These are phyloP conservation scores for Papilio machaon DNA, from an alignment of 1,140 invertebrate genomes.

Conservation along the genomic window DNA sequence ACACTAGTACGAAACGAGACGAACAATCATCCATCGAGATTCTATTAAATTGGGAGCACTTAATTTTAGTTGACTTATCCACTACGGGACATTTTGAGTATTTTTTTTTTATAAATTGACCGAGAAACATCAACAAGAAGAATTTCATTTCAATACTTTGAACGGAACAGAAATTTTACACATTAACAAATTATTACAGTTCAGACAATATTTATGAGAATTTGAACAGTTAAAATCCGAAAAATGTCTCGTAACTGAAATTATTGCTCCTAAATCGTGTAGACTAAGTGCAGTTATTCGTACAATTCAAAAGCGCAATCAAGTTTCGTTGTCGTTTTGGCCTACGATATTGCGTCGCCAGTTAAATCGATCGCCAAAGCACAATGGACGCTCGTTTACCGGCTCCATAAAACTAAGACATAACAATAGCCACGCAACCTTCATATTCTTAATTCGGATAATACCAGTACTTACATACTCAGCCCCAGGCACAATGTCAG, in stretches of 20 bases:
- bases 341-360: constrained; percentile 67
- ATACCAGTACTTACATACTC: constrained; percentile 50
- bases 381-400: constrained; percentile 73
- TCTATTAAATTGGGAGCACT: constrained; percentile 33
- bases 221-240: constrained; percentile 42
- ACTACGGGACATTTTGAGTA: neutral
- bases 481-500: constrained; percentile 51
- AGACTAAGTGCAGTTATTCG: constrained; percentile 57
- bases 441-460: constrained; percentile 57
- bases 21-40: constrained; percentile 27
- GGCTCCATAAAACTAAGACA: constrained; percentile 72
- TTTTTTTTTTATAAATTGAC: constrained; percentile 26
- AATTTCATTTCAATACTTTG: too few relatives aligned
- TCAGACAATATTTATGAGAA: neutral
- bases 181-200: too few relatives aligned
- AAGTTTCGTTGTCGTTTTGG: constrained; percentile 70
- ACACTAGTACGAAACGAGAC: constrained; percentile 44
- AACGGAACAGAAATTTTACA: too few relatives aligned
- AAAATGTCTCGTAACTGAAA: constrained; percentile 41
- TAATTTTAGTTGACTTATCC: constrained; percentile 34
- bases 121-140: constrained; percentile 38
- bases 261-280: constrained; percentile 49
- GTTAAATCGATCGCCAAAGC: constrained; percentile 67
- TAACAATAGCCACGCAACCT: constrained; percentile 64
- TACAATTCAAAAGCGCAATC: constrained; percentile 68